Conservation (phyloP, 2,113 vertebrate genomes). For the Connochaetes taurinus region DNA sequence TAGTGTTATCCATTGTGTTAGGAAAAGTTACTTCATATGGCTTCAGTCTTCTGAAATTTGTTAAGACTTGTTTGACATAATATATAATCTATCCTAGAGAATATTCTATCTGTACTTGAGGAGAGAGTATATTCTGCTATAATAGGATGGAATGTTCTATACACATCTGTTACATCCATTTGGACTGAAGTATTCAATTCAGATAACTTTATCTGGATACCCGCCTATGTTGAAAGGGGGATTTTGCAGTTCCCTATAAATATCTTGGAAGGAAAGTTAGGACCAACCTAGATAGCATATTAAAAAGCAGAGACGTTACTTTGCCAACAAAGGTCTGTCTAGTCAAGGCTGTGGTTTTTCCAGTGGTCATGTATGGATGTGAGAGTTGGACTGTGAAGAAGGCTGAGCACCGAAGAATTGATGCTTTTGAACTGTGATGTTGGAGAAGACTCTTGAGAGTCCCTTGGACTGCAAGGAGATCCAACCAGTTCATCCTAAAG, state of each 20-base stretch:
- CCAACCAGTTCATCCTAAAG: background rate
- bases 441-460: background rate
- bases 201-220: background rate
- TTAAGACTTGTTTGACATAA: background rate
- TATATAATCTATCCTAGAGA: background rate
- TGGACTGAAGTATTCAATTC: background rate
- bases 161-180: background rate
- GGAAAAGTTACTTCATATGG: background rate
- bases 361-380: background rate
- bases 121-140: background rate
- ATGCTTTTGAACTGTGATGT: background rate
- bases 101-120: background rate
- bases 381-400: background rate
- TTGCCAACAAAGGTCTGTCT: background rate
- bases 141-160: background rate
- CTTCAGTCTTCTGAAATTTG: background rate
- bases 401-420: background rate
- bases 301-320: background rate
- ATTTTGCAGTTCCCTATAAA: background rate
- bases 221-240: background rate
- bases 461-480: no score
- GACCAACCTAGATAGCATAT: background rate
- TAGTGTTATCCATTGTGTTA: background rate
- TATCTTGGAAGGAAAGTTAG: background rate
- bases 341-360: background rate